phyloP scores from a whole-genome alignment of 23 tunicate species.

The Phallusia fumigata region DNA sequence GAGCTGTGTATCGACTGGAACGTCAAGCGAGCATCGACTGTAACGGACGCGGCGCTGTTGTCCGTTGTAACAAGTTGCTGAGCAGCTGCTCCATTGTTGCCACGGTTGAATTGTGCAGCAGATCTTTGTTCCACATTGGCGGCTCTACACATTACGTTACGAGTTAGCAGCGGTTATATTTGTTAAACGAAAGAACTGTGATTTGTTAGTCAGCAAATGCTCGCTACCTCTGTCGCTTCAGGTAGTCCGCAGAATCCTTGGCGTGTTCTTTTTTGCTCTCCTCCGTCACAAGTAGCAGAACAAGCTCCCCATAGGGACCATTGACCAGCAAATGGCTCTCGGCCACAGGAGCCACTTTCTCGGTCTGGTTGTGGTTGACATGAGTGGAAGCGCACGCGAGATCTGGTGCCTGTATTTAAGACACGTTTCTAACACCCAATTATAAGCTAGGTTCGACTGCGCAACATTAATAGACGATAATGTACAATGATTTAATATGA shows the following conservation, averaged over 20 bases:
- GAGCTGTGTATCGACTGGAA: constrained; percentile 41
- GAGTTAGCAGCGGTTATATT: neutral
- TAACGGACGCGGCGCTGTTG: constrained; percentile 45
- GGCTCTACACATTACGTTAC: neutral
- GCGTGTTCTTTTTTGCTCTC: constrained; percentile 20
- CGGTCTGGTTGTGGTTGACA: constrained; percentile 41
- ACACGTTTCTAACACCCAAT: too few relatives aligned
- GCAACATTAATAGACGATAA: too few relatives aligned
- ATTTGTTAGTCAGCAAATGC: neutral
- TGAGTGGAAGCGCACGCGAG: constrained; percentile 60
- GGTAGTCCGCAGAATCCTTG: neutral
- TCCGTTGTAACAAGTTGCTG: constrained; percentile 50
- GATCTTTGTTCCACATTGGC: constrained; percentile 41
- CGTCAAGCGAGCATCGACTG: constrained; percentile 53
- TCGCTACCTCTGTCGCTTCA: neutral
- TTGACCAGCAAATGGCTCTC: constrained; percentile 54
- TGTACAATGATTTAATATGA: too few relatives aligned
- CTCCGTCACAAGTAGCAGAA: constrained; percentile 80
- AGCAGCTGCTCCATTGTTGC: constrained; percentile 60
- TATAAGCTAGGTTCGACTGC: too few relatives aligned
- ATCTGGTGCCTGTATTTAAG: neutral
- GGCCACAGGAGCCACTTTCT: constrained; percentile 74
- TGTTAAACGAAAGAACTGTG: neutral
- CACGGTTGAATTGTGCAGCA: constrained; percentile 62
- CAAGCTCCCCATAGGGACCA: constrained; percentile 83